Base-by-base conservation (phyloP, 2,888 invertebrate genomes). In the Sarcophaga carnaria region DNA sequence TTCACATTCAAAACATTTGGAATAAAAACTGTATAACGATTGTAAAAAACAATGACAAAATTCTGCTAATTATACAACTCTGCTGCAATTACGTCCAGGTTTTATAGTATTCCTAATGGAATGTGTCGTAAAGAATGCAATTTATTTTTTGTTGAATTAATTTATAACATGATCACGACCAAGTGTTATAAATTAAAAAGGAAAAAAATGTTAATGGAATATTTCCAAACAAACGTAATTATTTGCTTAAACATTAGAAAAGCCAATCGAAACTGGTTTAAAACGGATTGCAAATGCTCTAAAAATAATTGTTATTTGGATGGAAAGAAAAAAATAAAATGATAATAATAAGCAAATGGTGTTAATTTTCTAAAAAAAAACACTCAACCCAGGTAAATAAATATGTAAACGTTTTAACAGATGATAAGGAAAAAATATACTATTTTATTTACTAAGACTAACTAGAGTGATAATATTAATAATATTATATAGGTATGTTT, bases 361-460 rank as follows among this genome's bases (percentile, higher is more conserved):
- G 71, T 81, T 81, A 81, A 74, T 59, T 62, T 67, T 74, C 71
- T 54, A 64, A 17, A 37, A 37, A 37, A 80, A 37, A 80, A 72
- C 27, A 72, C 22, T 64, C 59, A 72, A 54, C 59, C 14, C n/a
- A 47, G 17, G 17, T 59, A 72, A 71, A 79, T 64, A 60, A 8
- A 69, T 69, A 20, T 14, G 47, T 60, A 80, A 47, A 37, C 60
- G 20, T 70, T 70, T 81, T 70, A 75, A 66, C 71, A 83, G 82
- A 71, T 77, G 82, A 71, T 64, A 70, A 70, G 47, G 1, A 14
- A 69, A 3, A 22, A 12, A 37, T 37, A 45, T 47, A 2, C 2
- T 37, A 37, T 37, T 37, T 37, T 37, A 37, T 37, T 37, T 37
- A 37, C 8, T 2, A 37, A 37, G 10, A 37, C 37, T 37, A 37